Base-by-base conservation (phyloP, 2,888 invertebrate genomes). In the Noctuana brunneofusca region DNA sequence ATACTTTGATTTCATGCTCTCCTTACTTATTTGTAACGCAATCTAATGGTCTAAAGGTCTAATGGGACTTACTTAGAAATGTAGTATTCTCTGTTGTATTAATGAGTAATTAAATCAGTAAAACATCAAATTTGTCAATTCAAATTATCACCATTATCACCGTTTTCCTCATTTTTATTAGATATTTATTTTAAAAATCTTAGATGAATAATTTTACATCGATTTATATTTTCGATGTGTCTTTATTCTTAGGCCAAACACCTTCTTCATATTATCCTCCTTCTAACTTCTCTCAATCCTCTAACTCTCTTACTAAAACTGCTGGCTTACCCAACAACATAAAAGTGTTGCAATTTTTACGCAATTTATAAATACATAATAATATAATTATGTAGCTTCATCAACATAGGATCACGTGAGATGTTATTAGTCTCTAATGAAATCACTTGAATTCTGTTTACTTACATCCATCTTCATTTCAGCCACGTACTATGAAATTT, bases 1-100 rank as follows among this genome's bases (percentile, higher is more conserved):
- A 2, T 80, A 75, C 80, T 78, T 80, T 80, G 80, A 80, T 78
- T 58, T 68, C 65, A 54, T 43, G 18, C 30, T 46, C 22, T 32
- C n/a, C 32, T 50, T 35, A 16, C 1, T 41, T 16, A 16, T 5
- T 41, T 16, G 3, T 41, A 16, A 5, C 16, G 16, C 9, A 16
- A 41, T n/a, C n/a, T n/a, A n/a, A n/a, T n/a, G n/a, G n/a, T n/a
- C n/a, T n/a, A n/a, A 4, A 35, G 35, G 35, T 35, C 35, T 35
- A 35, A 35, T 4, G 6, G 30, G 6, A 35, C 24, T 4, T 24
- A n/a, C n/a, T n/a, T n/a, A n/a, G n/a, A n/a, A n/a, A n/a, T n/a
- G n/a, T n/a, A n/a, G n/a, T n/a, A n/a, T n/a, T n/a, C n/a, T n/a
- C n/a, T n/a, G n/a, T n/a, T n/a, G n/a, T n/a, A n/a, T n/a, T n/a